These are phyloP conservation scores for Aethina tumida DNA, from an alignment of 1,140 invertebrate species.

Conservation along the genomic window DNA sequence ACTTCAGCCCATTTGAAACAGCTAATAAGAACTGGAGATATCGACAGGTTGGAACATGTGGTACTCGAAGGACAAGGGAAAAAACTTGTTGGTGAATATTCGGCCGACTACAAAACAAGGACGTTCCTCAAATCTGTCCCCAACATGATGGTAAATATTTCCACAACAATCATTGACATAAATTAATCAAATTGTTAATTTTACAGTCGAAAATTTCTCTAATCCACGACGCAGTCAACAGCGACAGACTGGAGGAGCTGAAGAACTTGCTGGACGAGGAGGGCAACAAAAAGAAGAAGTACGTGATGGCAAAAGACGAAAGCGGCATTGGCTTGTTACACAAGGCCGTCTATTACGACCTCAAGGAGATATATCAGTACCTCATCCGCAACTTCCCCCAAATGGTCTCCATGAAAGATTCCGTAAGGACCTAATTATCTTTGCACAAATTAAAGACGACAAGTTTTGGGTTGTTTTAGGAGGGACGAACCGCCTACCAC, in stretches of 20 bases:
- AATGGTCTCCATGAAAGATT: constrained; percentile 63
- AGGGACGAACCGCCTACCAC: constrained; percentile 70
- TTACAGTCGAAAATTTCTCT: constrained; percentile 52
- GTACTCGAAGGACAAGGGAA: constrained; percentile 70
- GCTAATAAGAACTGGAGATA: constrained; percentile 59
- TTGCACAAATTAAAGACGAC: neutral
- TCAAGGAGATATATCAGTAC: constrained; percentile 61
- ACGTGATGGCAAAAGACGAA: constrained; percentile 59
- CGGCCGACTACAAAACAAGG: constrained; percentile 51
- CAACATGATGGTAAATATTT: constrained; percentile 51
- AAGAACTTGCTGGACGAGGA: constrained; percentile 49
- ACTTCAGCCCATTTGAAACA: constrained; percentile 49
- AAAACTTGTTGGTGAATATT: constrained; percentile 55
- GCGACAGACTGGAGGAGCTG: constrained; percentile 54
- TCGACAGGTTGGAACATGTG: constrained; percentile 65
- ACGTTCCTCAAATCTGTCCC: constrained; percentile 58
- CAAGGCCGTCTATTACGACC: constrained; percentile 69
- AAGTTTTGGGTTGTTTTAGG: constrained; percentile 36
- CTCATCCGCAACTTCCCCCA: constrained; percentile 64
- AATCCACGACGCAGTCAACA: constrained; percentile 59
- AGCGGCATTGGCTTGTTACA: constrained; percentile 66
- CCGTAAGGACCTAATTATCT: constrained; percentile 45
- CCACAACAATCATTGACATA: neutral
- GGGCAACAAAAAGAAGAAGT: constrained; percentile 46
- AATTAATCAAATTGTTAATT: too few species aligned